phyloP scores from a whole-genome alignment of 30 jellyfish, hydroid and myxozoan species.

The Sanderia malayensis region DNA sequence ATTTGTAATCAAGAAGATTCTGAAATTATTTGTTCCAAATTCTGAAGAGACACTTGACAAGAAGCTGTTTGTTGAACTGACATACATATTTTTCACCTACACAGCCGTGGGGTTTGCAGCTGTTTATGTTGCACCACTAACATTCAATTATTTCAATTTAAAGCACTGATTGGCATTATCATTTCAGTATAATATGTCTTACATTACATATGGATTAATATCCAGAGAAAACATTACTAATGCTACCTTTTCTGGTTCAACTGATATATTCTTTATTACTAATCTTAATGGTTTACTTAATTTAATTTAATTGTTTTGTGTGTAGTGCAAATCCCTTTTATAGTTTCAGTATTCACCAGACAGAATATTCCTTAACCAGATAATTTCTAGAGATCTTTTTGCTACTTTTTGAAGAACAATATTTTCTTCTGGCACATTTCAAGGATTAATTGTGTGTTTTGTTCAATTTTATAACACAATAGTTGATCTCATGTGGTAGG shows the following conservation, averaged over 20 bases:
- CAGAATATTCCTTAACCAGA: too few relatives aligned
- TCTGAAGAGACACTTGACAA: slow-evolving; percentile 50
- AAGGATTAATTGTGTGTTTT: too few relatives aligned
- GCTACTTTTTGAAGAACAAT: too few relatives aligned
- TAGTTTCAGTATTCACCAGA: too few relatives aligned
- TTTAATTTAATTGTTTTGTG: too few relatives aligned
- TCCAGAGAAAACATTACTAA: neutral
- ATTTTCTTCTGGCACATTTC: too few relatives aligned
- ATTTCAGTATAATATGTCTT: neutral
- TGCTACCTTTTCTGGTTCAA: neutral
- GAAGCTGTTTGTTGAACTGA: slow-evolving; percentile 68
- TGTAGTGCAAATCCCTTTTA: too few relatives aligned
- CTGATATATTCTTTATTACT: neutral
- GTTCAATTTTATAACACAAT: too few relatives aligned
- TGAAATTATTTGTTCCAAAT: slow-evolving; percentile 46
- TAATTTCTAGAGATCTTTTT: too few relatives aligned
- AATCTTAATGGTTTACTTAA: too few relatives aligned
- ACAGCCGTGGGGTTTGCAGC: slow-evolving; percentile 90
- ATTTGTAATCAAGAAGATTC: slow-evolving; percentile 29
- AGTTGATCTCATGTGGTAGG: too few relatives aligned
- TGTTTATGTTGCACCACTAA: slow-evolving; percentile 79
- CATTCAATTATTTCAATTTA: slow-evolving; percentile 60
- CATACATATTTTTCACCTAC: slow-evolving; percentile 77
- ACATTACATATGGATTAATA: neutral
- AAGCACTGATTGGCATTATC: neutral